A percentile compares a stretch with the other conserved stretches of the same genome.
These are phyloP conservation scores for Rhinogobio ventralis DNA, from an alignment of 2,797 vertebrate species.

Conservation along the genomic window DNA sequence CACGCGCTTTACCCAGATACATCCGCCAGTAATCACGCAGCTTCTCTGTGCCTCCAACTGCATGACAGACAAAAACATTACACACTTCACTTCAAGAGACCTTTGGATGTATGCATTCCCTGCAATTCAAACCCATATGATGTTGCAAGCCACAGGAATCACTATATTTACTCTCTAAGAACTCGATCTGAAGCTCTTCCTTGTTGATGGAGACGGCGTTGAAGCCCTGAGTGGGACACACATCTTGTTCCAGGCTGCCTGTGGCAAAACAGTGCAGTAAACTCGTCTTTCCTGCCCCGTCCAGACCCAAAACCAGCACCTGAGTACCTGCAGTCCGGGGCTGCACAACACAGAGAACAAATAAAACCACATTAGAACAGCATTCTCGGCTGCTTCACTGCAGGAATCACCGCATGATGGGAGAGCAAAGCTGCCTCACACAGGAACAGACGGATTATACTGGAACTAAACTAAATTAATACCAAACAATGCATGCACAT, in stretches of 20 bases:
- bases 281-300: slow-evolving; percentile 93
- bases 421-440: slow-evolving; percentile 16
- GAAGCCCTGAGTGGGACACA: slow-evolving; percentile 86
- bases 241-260: slow-evolving; percentile 78
- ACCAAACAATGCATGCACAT: neutral
- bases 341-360: slow-evolving; percentile 61
- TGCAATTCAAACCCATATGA: neutral
- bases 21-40: slow-evolving; percentile 86
- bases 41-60: slow-evolving; percentile 89
- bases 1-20: slow-evolving; percentile 83
- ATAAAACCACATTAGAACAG: neutral
- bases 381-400: neutral
- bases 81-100: neutral
- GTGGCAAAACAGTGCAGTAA: slow-evolving; percentile 84
- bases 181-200: slow-evolving; percentile 84
- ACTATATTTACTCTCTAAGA: slow-evolving; percentile 88
- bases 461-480: neutral
- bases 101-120: no score
- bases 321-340: slow-evolving; percentile 72
- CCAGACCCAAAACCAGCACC: slow-evolving; percentile 92
- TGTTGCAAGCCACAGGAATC: neutral
- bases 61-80: slow-evolving; percentile 34
- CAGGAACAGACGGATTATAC: neutral
- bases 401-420: neutral
- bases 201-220: slow-evolving; percentile 85